Conservation (phyloP, 2,113 vertebrate genomes). For the Arothron firmamentum region DNA sequence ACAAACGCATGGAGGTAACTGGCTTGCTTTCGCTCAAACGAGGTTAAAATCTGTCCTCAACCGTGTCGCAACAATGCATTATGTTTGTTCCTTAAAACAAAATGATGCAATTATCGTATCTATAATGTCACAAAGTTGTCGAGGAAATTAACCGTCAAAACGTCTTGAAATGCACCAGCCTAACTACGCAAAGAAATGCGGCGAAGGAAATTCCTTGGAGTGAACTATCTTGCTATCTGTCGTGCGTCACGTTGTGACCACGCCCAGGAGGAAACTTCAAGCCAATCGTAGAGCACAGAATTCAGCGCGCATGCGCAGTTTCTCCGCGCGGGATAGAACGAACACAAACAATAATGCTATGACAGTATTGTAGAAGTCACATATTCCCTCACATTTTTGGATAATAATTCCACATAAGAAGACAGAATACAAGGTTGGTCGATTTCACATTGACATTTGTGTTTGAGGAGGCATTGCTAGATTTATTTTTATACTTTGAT, state of each 20-base stretch:
- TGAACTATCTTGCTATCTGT: constrained; percentile 8
- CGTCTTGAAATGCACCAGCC: too few relatives aligned
- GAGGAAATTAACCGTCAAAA: too few relatives aligned
- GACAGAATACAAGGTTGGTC: constrained; percentile 34
- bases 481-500: not conserved
- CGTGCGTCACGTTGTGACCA: rapidly evolving
- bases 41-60: too few relatives aligned
- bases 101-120: too few relatives aligned
- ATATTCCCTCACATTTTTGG: not conserved
- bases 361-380: not conserved
- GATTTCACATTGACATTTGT: rapidly evolving
- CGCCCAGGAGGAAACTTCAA: constrained; percentile 56
- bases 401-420: not conserved
- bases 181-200: not conserved
- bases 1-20: too few relatives aligned
- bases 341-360: constrained; percentile 34
- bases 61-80: too few relatives aligned
- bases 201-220: constrained; percentile 8
- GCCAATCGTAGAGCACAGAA: constrained; percentile 48
- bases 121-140: too few relatives aligned
- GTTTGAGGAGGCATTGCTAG: not conserved
- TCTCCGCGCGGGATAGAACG: constrained; percentile 59
- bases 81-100: too few relatives aligned
- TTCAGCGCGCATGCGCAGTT: constrained; percentile 54
- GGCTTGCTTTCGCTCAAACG: too few relatives aligned